A percentile compares a stretch with the other conserved stretches of the same genome.
Evolutionary conservation across 1,140 invertebrate genomes (phyloP).

Genomic region (Bombus affinis): DNA sequence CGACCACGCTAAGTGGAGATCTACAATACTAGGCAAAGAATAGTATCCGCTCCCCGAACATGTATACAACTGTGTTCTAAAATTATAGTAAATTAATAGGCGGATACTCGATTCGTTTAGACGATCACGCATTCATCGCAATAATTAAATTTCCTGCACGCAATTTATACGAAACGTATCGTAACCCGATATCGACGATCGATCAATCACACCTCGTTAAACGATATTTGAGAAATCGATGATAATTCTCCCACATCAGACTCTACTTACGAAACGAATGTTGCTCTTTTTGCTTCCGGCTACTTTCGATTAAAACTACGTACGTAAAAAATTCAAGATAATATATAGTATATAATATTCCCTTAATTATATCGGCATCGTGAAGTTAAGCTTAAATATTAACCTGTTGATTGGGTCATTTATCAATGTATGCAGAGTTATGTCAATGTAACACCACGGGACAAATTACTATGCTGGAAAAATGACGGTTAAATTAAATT

Average conservation of each 20-base stretch:
- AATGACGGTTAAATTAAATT: background rate
- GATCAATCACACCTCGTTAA: slow-evolving; percentile 6
- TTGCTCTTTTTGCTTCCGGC: background rate
- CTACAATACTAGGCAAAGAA: slow-evolving; percentile 1
- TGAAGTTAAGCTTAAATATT: background rate
- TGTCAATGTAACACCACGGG: background rate
- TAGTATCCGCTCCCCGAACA: background rate
- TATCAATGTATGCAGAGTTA: background rate
- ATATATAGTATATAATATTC: background rate
- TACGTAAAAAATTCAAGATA: background rate
- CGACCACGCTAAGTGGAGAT: background rate
- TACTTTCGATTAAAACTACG: background rate
- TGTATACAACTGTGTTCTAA: background rate
- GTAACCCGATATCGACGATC: background rate
- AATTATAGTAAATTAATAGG: background rate
- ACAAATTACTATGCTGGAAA: background rate
- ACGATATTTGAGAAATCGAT: background rate
- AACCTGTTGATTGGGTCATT: background rate
- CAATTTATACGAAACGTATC: background rate
- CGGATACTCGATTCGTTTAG: background rate
- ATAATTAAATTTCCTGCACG: slow-evolving; percentile 22
- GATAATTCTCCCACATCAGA: background rate
- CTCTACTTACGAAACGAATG: background rate
- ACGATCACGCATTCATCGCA: background rate
- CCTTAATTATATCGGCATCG: background rate